Evolutionary conservation across 2,113 vertebrate species (phyloP), one percentile per base, ranked within the genome.

Genomic region (Cettia cetti): DNA sequence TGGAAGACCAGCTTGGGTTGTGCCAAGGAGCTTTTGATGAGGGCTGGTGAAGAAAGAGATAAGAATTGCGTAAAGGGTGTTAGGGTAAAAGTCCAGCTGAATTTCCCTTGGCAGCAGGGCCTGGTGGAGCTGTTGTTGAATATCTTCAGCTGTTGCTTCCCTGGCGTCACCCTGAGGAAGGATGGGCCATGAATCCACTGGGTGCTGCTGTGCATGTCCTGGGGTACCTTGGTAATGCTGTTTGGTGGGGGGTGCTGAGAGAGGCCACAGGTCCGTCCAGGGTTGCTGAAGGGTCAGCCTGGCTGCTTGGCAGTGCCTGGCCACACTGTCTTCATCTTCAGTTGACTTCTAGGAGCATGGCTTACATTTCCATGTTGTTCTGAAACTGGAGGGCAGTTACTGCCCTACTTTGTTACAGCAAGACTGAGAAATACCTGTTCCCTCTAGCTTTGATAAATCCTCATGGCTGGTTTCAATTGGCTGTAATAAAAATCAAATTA

Each of bases 11-110:
- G 10, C 68, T 26, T n/a, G 54, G 56, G 59, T 26, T 75, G 64
- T 54, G 71, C 94, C 92, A 89, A 92, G 75, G 63, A 90, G 91
- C 31, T 89, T 83, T 75, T 35, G 45, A 70, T 54, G 82, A 47
- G 82, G 11, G 42, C 59, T 47, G 54, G 68, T 52, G 60, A 90
- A 88, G 71, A 80, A 56, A 61, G 90, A 86, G 70, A 80, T 20
- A 83, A 82, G 90, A n/a, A 20, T 81, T 95, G 92, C 2, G 0
- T 65, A 70, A 39, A 50, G 33, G 33, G 47, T 69, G 61, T 89
- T 28, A 53, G 59, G 30, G 63, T 22, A 68, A 68, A 77, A 63
- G 70, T 64, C 45, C 88, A 76, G 70, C 82, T 91, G 92, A 63
- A 64, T 93, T 68, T 59, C 70, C 44, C 37, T 75, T 15, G 2